These are phyloP conservation scores for Megaceryle alcyon DNA, from an alignment of 2,797 vertebrate genomes.

Conservation along the genomic window DNA sequence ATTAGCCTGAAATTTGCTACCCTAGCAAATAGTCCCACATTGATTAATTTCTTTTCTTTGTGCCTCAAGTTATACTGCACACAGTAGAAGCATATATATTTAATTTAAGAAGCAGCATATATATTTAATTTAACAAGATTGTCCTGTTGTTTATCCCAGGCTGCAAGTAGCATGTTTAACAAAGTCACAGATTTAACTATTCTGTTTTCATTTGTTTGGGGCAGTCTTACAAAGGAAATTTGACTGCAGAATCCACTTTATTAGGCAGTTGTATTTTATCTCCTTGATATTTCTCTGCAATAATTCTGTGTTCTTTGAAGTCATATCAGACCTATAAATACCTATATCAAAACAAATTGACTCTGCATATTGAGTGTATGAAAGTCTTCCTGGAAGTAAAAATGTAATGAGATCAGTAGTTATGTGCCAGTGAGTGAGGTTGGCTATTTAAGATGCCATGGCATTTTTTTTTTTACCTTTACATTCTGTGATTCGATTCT, in stretches of 20 bases:
- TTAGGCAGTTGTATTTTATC: neutral
- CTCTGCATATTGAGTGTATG: neutral
- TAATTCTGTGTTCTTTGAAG: neutral
- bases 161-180: constrained; percentile 13
- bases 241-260: neutral
- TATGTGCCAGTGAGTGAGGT: neutral
- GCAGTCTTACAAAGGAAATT: neutral
- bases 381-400: neutral
- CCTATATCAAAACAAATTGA: neutral
- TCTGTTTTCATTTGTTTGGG: neutral
- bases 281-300: neutral
- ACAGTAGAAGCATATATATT: constrained; percentile 23
- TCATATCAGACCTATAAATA: neutral
- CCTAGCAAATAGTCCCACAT: neutral
- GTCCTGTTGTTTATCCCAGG: neutral
- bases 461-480: neutral
- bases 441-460: neutral
- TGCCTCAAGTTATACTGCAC: neutral
- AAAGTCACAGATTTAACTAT: neutral
- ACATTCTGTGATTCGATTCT: neutral
- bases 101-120: constrained; percentile 28
- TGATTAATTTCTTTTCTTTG: constrained; percentile 41
- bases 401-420: neutral
- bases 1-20: neutral
- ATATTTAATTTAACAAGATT: constrained; percentile 36